Base-by-base conservation (phyloP, 1,140 invertebrate species). In the Drosophila equinoxialis region DNA sequence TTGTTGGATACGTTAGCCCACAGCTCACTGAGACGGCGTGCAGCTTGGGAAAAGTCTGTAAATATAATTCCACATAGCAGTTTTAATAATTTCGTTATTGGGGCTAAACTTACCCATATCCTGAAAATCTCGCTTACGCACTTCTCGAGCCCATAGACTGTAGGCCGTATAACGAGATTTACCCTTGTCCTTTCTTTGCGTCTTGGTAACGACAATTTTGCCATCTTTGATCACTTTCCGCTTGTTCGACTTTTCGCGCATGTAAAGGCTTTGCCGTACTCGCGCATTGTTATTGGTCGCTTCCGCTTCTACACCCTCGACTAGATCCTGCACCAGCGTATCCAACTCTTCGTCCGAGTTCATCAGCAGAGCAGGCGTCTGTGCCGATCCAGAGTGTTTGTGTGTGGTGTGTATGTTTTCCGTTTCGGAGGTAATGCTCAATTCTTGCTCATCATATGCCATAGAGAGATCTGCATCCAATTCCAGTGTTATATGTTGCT, bases 71-170 rank as follows among this genome's bases (percentile, higher is more conserved):
- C 26, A 30, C 30, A 30, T 42, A 42, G 1, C 11, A 33, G 23
- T 1, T 1, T 17, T 11, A 4, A 41, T n/a, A 11, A 14, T 62
- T 17, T 3, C 1, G 10, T 5, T 11, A 55, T 14, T 23, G 10
- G 6, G 3, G 13, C 1, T 10, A 51, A 1, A 26, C 68, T 65
- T 73, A 91, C 90, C 90, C 93, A 97, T 94, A 74, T 96, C 94
- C 13, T 96, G 96, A 93, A 89, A 77, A 10, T 89, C 84, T 0
- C 74, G 94, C 77, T 95, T 95, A 55, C 97, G 93, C 37, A 96
- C 94, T 86, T 97, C 96, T 82, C 96, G 96, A 5, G 96, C 96
- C 96, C 97, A 98, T 79, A 98, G 93, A 95, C 97, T 97, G 92
- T 98, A 98, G 1, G 97, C 97, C 2, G 97, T 97, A 67, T 96